Evolutionary conservation across 92 coral and sea anemone species (phyloP).

Genomic region (Parazoanthus darwini): DNA sequence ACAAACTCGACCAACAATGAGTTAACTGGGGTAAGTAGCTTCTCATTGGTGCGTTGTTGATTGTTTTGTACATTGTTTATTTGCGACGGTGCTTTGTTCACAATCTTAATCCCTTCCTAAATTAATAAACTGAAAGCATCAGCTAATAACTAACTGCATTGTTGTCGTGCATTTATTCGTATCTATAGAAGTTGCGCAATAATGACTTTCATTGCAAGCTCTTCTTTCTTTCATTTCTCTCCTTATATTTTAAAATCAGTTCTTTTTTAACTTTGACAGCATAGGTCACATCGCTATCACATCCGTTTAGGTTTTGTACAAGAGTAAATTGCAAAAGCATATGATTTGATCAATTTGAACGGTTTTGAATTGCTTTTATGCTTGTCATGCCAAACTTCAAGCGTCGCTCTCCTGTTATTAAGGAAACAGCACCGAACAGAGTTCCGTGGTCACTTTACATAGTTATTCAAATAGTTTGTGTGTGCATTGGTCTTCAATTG

Average conservation of each 20-base stretch:
- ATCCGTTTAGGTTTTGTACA: no score
- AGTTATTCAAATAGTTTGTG: neutral
- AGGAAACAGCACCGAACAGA: neutral
- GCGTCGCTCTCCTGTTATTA: neutral
- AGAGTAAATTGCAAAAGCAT: no score
- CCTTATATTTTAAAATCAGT: no score
- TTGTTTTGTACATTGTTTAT: neutral
- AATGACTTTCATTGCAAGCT: no score
- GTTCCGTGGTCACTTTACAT: neutral
- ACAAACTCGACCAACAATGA: neutral
- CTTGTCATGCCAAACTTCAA: neutral
- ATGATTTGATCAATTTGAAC: neutral
- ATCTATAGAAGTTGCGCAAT: neutral
- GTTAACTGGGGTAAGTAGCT: neutral
- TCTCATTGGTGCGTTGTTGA: neutral
- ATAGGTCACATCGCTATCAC: neutral
- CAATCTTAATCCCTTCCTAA: neutral
- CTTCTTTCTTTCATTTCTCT: no score
- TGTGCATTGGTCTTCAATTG: neutral
- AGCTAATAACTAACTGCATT: no score
- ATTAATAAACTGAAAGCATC: neutral
- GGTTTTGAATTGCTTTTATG: neutral
- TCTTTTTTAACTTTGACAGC: no score
- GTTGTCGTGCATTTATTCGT: neutral
- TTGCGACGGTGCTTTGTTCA: neutral